Conservation (phyloP, 2,888 invertebrate species). For the Caenorhabditis sinica region DNA sequence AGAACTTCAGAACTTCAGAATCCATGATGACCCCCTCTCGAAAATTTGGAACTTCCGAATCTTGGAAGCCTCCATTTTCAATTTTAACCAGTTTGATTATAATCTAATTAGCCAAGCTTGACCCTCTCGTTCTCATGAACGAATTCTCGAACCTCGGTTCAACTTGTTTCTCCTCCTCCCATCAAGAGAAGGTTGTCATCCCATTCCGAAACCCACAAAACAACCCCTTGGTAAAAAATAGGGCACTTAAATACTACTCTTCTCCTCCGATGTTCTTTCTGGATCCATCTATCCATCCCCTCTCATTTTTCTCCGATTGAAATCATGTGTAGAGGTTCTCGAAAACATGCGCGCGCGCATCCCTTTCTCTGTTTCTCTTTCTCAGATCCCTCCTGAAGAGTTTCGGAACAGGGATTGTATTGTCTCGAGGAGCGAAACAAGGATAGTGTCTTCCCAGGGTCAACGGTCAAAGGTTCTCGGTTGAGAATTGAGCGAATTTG, state of each 20-base stretch:
- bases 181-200: not conserved
- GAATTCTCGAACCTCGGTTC: too few species aligned
- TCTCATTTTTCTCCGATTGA: conserved; percentile 29
- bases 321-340: conserved; percentile 56
- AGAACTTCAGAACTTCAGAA: too few species aligned
- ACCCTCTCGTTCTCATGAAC: not conserved
- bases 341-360: conserved; percentile 55
- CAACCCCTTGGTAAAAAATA: conserved; percentile 39
- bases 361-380: not conserved
- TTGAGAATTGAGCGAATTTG: too few species aligned
- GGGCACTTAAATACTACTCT: conserved; percentile 46
- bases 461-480: too few species aligned
- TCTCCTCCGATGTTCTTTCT: not conserved
- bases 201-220: not conserved
- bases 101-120: not conserved
- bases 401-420: conserved; percentile 24
- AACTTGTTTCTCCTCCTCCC: too few species aligned
- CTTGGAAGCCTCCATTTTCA: not conserved
- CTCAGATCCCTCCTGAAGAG: not conserved
- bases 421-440: not conserved
- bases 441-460: conserved; percentile 5
- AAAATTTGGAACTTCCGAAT: too few species aligned
- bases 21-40: too few species aligned
- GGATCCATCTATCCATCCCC: not conserved
- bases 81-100: not conserved